phyloP scores from a whole-genome alignment of 2,797 vertebrate genomes.

The Hyperoplus immaculatus region DNA sequence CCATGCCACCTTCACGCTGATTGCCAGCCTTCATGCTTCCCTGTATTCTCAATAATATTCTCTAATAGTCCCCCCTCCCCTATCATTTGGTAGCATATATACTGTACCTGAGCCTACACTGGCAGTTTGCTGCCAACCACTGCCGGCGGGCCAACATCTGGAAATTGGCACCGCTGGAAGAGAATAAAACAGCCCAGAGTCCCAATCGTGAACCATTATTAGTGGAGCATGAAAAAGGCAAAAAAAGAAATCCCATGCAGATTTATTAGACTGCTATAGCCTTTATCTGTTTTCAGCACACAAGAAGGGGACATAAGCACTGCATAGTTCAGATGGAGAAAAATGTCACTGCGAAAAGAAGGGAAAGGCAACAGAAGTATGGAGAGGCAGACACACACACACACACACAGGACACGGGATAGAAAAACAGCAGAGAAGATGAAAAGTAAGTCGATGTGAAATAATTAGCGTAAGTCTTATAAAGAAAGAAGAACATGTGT shows the following conservation, averaged over 20 bases:
- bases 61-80: neutral
- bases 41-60: slow-evolving; percentile 38
- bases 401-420: slow-evolving; percentile 8
- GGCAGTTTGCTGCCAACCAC: slow-evolving; percentile 63
- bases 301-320: slow-evolving; percentile 34
- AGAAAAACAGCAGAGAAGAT: slow-evolving; percentile 51
- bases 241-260: slow-evolving; percentile 53
- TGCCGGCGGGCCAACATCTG: slow-evolving; percentile 65
- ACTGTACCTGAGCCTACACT: slow-evolving; percentile 64
- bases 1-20: slow-evolving; percentile 22
- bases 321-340: slow-evolving; percentile 36
- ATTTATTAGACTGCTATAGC: slow-evolving; percentile 64
- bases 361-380: slow-evolving; percentile 28
- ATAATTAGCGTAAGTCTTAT: slow-evolving; percentile 49
- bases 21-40: slow-evolving; percentile 27
- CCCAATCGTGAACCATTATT: slow-evolving; percentile 62
- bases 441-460: slow-evolving; percentile 52
- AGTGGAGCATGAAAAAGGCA: slow-evolving; percentile 69
- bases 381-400: neutral
- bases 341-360: slow-evolving; percentile 27
- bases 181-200: slow-evolving; percentile 69
- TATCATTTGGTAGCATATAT: slow-evolving; percentile 54
- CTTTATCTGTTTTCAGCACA: slow-evolving; percentile 80
- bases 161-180: slow-evolving; percentile 72
- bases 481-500: slow-evolving; percentile 61